These are phyloP conservation scores for Rallus limicola DNA, from an alignment of 2,113 vertebrate genomes.

Conservation along the genomic window DNA sequence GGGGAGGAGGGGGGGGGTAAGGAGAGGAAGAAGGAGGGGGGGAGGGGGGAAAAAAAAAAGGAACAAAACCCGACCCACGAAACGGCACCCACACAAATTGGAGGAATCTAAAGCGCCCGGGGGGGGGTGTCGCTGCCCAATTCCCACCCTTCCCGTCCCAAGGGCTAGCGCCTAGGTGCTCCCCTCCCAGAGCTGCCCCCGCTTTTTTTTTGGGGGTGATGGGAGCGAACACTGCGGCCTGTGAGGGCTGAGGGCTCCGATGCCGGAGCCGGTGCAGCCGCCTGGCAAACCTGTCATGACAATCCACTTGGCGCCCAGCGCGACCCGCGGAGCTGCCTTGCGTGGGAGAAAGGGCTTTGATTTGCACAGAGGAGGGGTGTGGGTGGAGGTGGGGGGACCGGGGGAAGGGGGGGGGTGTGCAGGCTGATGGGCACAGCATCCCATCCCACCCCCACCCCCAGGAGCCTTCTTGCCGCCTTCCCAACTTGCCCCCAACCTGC, in stretches of 20 bases:
- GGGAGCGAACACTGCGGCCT: background rate
- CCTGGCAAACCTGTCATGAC: conserved; percentile 45
- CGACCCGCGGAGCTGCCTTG: conserved; percentile 70
- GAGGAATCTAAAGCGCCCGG: conserved; percentile 48
- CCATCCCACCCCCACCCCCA: conserved; percentile 1
- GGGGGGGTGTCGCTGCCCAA: conserved; percentile 15
- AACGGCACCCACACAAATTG: background rate
- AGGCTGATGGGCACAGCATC: conserved; percentile 22
- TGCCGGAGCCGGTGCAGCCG: background rate
- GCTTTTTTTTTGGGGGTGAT: background rate
- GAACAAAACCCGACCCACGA: background rate
- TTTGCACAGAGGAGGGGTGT: conserved; percentile 71
- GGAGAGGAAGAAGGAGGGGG: background rate
- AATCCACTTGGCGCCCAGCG: conserved; percentile 70
- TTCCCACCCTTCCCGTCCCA: conserved; percentile 51
- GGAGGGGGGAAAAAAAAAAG: too few relatives aligned
- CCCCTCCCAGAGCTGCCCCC: background rate
- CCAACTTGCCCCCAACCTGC: background rate
- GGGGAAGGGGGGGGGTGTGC: background rate
- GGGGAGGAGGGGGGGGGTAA: too few relatives aligned
- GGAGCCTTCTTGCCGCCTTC: conserved; percentile 39
- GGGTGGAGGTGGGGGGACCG: background rate
- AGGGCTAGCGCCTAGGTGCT: conserved; percentile 63
- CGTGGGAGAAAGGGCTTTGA: conserved; percentile 73
- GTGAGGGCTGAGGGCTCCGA: background rate